phyloP scores from a whole-genome alignment of 2,797 vertebrate genomes.

The Pantherophis alleghaniensis region DNA sequence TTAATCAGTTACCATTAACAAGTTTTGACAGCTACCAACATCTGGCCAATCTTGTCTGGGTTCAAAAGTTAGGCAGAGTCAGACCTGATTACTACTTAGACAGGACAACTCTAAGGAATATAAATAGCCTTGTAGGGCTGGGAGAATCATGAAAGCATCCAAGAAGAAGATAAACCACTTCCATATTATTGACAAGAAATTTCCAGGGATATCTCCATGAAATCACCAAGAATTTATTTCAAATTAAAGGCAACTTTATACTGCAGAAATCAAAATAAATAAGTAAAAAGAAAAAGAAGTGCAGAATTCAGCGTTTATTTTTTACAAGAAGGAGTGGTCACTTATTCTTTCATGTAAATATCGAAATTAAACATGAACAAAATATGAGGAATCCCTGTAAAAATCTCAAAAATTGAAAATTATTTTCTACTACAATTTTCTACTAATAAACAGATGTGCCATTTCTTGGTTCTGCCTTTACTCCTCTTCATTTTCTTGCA shows the following conservation, averaged over 20 bases:
- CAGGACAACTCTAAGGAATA: neutral
- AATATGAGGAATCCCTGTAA: neutral
- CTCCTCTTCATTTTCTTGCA: no score
- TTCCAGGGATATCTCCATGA: neutral
- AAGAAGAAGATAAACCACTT: neutral
- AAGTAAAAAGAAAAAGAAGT: neutral
- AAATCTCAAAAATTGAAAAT: neutral
- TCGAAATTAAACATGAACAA: neutral
- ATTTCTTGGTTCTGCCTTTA: neutral
- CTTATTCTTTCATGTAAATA: neutral
- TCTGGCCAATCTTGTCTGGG: neutral
- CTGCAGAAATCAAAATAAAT: neutral
- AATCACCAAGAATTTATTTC: neutral
- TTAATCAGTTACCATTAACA: neutral
- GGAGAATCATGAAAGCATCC: neutral
- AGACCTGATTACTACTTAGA: neutral
- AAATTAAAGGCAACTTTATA: neutral
- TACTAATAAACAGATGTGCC: neutral
- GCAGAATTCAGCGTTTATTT: neutral
- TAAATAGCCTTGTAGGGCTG: neutral
- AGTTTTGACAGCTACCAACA: neutral
- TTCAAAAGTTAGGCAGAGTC: neutral
- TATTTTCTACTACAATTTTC: neutral
- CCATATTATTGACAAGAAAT: neutral
- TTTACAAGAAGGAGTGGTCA: neutral